Evolutionary conservation across 2,113 vertebrate genomes (phyloP), one percentile per base, ranked within the genome.

Genomic region (Scophthalmus maximus): DNA sequence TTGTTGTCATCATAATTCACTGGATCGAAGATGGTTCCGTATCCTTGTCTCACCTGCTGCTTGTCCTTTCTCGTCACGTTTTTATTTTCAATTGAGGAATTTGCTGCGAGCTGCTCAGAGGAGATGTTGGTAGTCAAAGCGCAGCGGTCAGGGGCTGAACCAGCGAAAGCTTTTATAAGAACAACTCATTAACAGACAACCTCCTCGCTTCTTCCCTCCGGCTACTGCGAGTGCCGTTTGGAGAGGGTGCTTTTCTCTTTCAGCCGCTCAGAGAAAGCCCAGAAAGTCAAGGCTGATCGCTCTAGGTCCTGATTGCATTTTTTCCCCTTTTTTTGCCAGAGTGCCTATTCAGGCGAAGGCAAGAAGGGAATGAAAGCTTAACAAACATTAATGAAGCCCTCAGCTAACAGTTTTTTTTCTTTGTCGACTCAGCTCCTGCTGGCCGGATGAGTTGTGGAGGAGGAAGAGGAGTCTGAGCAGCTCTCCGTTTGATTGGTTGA

Each of bases 361-460:
- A 79, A 75, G 73, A 53, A 60, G 68, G 72, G 81, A 88, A 78
- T 84, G 82, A 83, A 90, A 80, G 78, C 86, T 89, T 89, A 79
- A 71, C 79, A 81, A 78, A 76, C 85, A 87, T 89, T 88, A 90
- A 88, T 88, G 81, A 91, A 88, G 79, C 68, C 72, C 83, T 86
- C 80, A 79, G 52, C 81, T 68, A 81, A 78, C 84, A 71, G 66
- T 78, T 81, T 78, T 78, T 53, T 73, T 59, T 84, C 73, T 79
- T 78, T 73, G 59, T 71, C 1, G 52, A 60, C 49, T 73, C 64
- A 65, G 55, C 74, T 63, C 57, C 85, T 71, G 87, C 32, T 87
- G 95, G 76, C 95, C 94, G 61, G 94, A 95, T 86, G 96, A 95
- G 91, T 92, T 95, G 44, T 92, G 83, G 95, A 96, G 91, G 96